Percentiles rank a stretch among this genome's conserved stretches.
Evolutionary conservation across 2,113 vertebrate genomes (phyloP).

Genomic region (Hippocampus comes): DNA sequence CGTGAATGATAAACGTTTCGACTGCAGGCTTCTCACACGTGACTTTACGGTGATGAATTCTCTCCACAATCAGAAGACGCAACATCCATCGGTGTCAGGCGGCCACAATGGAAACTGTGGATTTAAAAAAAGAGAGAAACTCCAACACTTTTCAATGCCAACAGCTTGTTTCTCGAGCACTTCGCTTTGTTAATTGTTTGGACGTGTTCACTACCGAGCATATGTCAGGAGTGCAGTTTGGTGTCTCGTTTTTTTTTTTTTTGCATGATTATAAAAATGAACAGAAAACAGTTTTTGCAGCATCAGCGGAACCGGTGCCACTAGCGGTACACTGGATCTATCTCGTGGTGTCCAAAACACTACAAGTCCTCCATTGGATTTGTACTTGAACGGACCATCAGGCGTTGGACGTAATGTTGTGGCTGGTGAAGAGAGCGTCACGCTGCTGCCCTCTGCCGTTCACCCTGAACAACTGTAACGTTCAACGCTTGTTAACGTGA

Average conservation of each 20-base stretch:
- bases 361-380: background rate
- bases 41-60: conserved; percentile 34
- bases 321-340: no score
- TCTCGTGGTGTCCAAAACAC: no score
- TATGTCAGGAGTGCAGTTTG: background rate
- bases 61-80: conserved; percentile 9
- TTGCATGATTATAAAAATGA: background rate
- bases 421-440: background rate
- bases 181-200: conserved; percentile 11
- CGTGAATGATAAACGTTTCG: conserved; percentile 16
- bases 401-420: background rate
- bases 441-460: background rate
- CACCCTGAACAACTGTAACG: background rate
- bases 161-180: conserved; percentile 29
- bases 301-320: no score
- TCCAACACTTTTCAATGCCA: conserved; percentile 16
- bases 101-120: conserved; percentile 24
- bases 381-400: background rate
- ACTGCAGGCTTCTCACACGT: conserved; percentile 8
- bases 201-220: background rate
- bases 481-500: background rate
- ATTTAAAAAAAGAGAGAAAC: conserved; percentile 49
- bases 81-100: conserved; percentile 16
- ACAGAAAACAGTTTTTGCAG: no score
- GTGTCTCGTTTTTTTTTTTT: background rate